Percentiles rank a stretch among this genome's conserved stretches.
Conservation (phyloP, 1,140 invertebrate genomes). For the Whitmania pigra region DNA sequence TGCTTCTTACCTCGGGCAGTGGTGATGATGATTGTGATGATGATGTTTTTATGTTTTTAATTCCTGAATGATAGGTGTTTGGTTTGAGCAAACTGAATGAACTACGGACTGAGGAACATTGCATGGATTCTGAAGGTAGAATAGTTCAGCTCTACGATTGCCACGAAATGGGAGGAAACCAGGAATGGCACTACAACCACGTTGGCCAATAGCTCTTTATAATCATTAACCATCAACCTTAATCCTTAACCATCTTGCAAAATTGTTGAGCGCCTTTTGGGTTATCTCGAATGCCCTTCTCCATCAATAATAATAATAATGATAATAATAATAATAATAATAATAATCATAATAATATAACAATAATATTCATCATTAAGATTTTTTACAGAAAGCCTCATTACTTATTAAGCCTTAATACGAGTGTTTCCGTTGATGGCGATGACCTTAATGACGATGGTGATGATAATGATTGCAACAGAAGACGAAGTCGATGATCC, state of each 20-base stretch:
- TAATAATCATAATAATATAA: too few species aligned
- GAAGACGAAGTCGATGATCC: background rate
- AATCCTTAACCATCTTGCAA: too few species aligned
- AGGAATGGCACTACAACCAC: conserved; percentile 20
- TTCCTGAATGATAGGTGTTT: conserved; percentile 17
- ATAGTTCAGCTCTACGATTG: conserved; percentile 16
- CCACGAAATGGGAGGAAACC: conserved; percentile 21
- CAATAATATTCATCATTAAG: background rate
- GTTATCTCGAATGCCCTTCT: too few species aligned
- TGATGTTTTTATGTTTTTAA: too few species aligned
- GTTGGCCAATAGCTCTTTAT: background rate
- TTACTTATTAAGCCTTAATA: background rate
- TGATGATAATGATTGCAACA: too few species aligned
- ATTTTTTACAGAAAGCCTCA: background rate
- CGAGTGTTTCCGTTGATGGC: background rate
- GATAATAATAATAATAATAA: too few species aligned
- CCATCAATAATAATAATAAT: background rate
- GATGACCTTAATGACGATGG: too few species aligned
- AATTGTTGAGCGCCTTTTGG: too few species aligned
- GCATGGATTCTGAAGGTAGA: conserved; percentile 17
- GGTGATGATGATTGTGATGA: too few species aligned
- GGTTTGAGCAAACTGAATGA: conserved; percentile 18
- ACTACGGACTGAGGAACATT: conserved; percentile 21
- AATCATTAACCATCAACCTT: too few species aligned
- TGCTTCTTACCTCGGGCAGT: too few species aligned